Evolutionary conservation across 2,113 vertebrate species (phyloP).

Genomic region (Coracopsis vasa): DNA sequence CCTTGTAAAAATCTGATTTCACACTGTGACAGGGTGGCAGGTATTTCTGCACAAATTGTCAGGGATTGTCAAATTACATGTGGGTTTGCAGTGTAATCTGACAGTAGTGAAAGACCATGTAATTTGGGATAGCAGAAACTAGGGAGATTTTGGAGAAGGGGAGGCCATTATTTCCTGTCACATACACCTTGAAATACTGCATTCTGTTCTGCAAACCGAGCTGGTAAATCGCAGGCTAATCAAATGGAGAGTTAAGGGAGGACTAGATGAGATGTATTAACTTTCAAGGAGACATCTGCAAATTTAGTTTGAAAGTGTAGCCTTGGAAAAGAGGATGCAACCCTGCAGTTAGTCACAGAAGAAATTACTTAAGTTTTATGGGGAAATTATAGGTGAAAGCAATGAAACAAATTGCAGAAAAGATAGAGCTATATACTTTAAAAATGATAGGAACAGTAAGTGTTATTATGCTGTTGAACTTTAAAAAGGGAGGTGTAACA

Average conservation of each 20-base stretch:
- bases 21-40: not conserved
- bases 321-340: not conserved
- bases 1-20: not conserved
- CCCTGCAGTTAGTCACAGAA: not conserved
- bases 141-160: not conserved
- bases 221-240: not conserved
- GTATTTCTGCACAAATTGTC: not conserved
- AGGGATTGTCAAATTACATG: not conserved
- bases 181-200: not conserved
- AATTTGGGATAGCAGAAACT: not conserved
- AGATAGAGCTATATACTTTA: not conserved
- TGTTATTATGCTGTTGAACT: not conserved
- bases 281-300: not conserved
- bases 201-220: not conserved
- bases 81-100: not conserved
- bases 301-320: not conserved
- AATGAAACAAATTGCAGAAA: not conserved
- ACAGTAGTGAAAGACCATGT: not conserved
- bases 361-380: not conserved
- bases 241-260: not conserved
- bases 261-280: not conserved
- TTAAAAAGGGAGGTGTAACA: not conserved
- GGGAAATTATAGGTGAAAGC: not conserved
- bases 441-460: not conserved
- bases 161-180: not conserved